A percentile compares a stretch with the other conserved stretches of the same genome.
These are phyloP conservation scores for Argya squamiceps DNA, from an alignment of 2,797 vertebrate species.

Conservation along the genomic window DNA sequence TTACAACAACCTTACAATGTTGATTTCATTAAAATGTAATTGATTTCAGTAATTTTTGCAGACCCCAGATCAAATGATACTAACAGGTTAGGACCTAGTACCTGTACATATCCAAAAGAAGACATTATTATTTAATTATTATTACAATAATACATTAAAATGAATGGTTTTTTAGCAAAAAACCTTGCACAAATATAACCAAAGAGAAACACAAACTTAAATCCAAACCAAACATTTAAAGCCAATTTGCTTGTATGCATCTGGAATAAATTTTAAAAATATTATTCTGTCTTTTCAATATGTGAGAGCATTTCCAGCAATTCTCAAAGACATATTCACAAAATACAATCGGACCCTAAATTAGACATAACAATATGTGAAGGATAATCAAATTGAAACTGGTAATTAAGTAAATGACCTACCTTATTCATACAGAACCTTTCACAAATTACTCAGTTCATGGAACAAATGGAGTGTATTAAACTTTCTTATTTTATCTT, in stretches of 20 bases:
- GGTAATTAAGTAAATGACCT: neutral
- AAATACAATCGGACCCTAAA: neutral
- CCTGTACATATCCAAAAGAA: neutral
- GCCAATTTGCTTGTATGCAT: neutral
- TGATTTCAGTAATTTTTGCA: neutral
- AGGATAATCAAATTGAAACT: neutral
- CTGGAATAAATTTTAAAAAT: neutral
- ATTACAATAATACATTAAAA: neutral
- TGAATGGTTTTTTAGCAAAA: too few relatives aligned
- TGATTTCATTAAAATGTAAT: neutral
- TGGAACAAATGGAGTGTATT: neutral
- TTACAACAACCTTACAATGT: neutral
- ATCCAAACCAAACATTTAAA: neutral
- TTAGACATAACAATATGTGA: neutral
- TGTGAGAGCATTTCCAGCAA: neutral
- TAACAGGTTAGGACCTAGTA: neutral
- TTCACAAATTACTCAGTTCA: neutral
- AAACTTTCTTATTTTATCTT: slow-evolving; percentile 24
- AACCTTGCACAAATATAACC: too few relatives aligned
- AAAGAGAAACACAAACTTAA: neutral
- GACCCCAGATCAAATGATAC: neutral
- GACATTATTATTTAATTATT: neutral
- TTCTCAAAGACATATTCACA: neutral
- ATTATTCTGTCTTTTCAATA: neutral
- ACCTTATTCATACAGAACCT: neutral